Percentiles rank a stretch among this genome's conserved stretches.
phyloP scores from a whole-genome alignment of 2,797 vertebrate genomes.

The Hippopotamyrus pictus region DNA sequence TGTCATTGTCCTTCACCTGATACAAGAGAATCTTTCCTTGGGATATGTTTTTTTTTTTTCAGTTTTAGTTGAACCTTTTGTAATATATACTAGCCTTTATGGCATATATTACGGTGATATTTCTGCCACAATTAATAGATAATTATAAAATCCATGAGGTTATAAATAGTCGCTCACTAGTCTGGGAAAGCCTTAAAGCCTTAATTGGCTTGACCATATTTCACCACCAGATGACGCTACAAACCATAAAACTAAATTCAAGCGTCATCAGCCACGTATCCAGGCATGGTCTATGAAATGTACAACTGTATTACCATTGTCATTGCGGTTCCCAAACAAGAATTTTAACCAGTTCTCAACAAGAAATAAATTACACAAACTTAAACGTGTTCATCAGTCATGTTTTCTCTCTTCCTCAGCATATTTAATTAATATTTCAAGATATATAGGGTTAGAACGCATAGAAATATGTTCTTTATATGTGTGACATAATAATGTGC shows the following conservation, averaged over 20 bases:
- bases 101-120: neutral
- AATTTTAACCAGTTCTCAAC: neutral
- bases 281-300: neutral
- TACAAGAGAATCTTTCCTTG: neutral
- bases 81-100: neutral
- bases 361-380: neutral
- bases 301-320: neutral
- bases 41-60: neutral
- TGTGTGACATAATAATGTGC: neutral
- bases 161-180: neutral
- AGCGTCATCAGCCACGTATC: neutral
- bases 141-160: neutral
- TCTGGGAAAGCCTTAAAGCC: neutral
- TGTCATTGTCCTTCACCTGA: neutral
- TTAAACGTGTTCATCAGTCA: neutral
- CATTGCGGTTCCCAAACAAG: neutral
- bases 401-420: neutral
- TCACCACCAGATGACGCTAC: conserved; percentile 39
- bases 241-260: neutral
- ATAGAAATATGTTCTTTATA: neutral
- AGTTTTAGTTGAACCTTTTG: neutral
- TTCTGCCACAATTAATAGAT: neutral
- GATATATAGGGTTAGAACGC: neutral
- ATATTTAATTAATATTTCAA: neutral
- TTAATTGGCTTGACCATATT: neutral